phyloP scores from a whole-genome alignment of 1,140 invertebrate genomes.

The Drosophila equinoxialis region DNA sequence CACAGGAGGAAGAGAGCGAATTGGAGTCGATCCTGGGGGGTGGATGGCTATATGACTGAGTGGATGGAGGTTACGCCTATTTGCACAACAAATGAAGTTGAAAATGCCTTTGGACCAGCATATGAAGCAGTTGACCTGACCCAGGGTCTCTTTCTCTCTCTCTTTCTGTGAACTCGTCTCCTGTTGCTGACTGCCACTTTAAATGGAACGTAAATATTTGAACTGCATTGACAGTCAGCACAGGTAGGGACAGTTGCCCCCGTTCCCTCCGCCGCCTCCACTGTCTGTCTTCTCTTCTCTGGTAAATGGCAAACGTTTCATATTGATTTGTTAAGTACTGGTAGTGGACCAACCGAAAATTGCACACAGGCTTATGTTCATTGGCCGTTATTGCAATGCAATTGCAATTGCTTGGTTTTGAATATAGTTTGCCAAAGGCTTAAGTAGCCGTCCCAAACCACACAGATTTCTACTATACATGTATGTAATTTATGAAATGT shows the following conservation, averaged over 20 bases:
- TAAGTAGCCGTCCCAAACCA: neutral
- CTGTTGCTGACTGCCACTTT: slow-evolving; percentile 45
- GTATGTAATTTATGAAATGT: neutral
- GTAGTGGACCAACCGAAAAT: slow-evolving; percentile 24
- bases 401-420: slow-evolving; percentile 21
- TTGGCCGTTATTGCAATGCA: slow-evolving; percentile 18
- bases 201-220: slow-evolving; percentile 80
- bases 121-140: slow-evolving; percentile 6
- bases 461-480: no score
- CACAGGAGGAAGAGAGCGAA: neutral
- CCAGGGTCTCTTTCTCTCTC: neutral
- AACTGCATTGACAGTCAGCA: slow-evolving; percentile 52
- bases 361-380: slow-evolving; percentile 26
- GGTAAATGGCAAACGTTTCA: slow-evolving; percentile 34
- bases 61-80: slow-evolving; percentile 67
- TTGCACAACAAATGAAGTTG: slow-evolving; percentile 80
- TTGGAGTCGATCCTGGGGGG: neutral
- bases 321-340: slow-evolving; percentile 69
- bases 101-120: slow-evolving; percentile 58
- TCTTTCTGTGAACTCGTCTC: neutral
- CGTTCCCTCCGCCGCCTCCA: neutral
- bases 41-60: neutral
- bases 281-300: slow-evolving; percentile 21
- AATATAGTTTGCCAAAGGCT: slow-evolving; percentile 19
- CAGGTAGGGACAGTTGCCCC: slow-evolving; percentile 32